phyloP scores from a whole-genome alignment of 2,113 vertebrate species.

The Phylloscopus trochiloides region DNA sequence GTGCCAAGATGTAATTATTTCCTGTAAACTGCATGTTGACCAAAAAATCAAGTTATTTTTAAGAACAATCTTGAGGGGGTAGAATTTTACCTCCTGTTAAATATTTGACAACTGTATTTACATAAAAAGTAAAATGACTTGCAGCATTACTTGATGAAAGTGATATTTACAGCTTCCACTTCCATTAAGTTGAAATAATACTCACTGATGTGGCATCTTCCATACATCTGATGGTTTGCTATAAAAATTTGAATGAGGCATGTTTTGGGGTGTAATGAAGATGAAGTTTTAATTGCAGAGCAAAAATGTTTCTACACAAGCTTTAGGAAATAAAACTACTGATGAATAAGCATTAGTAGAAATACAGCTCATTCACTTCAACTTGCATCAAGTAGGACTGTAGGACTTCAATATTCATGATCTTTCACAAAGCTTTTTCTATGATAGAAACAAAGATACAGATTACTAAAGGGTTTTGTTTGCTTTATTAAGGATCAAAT shows the following conservation, averaged over 20 bases:
- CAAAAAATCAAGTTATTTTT: background rate
- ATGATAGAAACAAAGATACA: background rate
- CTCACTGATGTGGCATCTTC: background rate
- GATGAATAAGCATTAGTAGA: background rate
- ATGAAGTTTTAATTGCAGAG: background rate
- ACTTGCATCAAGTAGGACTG: background rate
- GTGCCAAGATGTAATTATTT: background rate
- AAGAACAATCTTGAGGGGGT: background rate
- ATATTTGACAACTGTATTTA: background rate
- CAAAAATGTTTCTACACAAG: background rate
- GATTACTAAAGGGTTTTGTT: background rate
- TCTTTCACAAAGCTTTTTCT: background rate
- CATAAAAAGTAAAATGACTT: background rate
- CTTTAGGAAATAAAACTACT: background rate
- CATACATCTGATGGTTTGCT: background rate
- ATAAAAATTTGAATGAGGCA: background rate
- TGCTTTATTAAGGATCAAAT: background rate
- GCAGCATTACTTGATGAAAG: background rate
- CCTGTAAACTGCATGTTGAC: background rate
- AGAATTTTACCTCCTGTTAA: background rate
- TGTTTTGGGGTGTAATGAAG: background rate
- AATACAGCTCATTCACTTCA: background rate
- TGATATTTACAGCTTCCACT: background rate
- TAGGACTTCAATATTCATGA: background rate
- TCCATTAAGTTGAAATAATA: background rate